phyloP scores from a whole-genome alignment of 2,797 vertebrate genomes.

The Pterois miles region DNA sequence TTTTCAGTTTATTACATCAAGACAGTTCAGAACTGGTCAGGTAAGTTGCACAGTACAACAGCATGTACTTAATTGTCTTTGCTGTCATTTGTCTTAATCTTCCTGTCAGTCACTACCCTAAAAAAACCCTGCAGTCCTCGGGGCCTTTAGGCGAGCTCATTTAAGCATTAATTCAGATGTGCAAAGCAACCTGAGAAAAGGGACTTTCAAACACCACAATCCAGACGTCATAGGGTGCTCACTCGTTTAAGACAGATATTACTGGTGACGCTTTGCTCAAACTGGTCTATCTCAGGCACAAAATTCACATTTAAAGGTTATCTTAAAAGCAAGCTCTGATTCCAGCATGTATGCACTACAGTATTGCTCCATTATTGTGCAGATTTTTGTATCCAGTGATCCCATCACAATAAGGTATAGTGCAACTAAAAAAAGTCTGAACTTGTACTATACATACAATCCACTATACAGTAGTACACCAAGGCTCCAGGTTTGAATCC shows the following conservation, averaged over 20 bases:
- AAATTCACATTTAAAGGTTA: neutral
- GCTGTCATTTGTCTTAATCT: neutral
- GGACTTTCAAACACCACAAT: neutral
- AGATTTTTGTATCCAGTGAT: neutral
- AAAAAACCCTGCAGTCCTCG: neutral
- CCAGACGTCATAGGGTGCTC: neutral
- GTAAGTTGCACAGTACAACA: neutral
- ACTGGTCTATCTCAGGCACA: neutral
- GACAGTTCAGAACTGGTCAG: constrained; percentile 27
- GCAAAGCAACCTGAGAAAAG: neutral
- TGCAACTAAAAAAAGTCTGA: too few relatives aligned
- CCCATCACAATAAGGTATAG: neutral
- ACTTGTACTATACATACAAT: too few relatives aligned
- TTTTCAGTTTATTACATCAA: neutral
- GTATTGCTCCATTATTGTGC: neutral
- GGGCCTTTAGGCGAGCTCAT: neutral
- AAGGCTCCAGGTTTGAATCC: too few relatives aligned
- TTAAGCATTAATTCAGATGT: neutral
- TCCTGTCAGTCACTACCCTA: neutral
- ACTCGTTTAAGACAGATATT: neutral
- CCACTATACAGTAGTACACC: too few relatives aligned
- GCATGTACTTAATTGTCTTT: neutral
- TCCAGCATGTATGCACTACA: neutral
- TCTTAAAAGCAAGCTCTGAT: neutral
- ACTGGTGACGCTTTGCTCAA: neutral